Evolutionary conservation across 2,888 invertebrate genomes (phyloP).

Genomic region (Acanthosepion pharaonis): DNA sequence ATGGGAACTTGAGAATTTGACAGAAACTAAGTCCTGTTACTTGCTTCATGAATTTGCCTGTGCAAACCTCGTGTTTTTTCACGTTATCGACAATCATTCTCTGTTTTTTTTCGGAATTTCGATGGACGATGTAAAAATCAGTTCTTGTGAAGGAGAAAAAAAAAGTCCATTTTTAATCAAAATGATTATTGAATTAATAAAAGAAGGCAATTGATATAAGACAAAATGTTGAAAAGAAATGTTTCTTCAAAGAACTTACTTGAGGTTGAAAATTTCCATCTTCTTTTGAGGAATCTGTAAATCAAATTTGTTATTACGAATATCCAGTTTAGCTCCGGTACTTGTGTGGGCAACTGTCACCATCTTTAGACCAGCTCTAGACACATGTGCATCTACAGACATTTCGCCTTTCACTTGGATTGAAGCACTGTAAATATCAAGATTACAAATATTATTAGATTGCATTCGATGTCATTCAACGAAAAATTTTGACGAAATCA

Average conservation of each 20-base stretch:
- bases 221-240: not conserved
- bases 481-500: not conserved
- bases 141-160: conserved; percentile 59
- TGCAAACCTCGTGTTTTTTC: conserved; percentile 76
- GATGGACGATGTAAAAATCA: conserved; percentile 67
- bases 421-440: conserved; percentile 81
- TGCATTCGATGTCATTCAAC: not conserved
- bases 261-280: conserved; percentile 87
- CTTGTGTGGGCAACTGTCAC: conserved; percentile 89
- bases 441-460: not conserved
- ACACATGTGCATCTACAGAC: conserved; percentile 86
- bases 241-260: conserved; percentile 58
- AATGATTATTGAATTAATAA: not conserved
- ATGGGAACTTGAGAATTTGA: conserved; percentile 79
- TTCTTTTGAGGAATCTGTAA: conserved; percentile 88
- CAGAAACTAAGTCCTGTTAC: conserved; percentile 90
- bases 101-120: conserved; percentile 80
- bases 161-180: not conserved
- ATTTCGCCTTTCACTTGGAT: conserved; percentile 88
- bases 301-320: conserved; percentile 82
- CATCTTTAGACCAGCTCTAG: conserved; percentile 88
- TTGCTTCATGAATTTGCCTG: conserved; percentile 77
- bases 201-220: not conserved
- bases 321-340: conserved; percentile 84
- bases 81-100: conserved; percentile 79